Conservation (phyloP, 2,797 vertebrate species). For the Crenichthys baileyi region DNA sequence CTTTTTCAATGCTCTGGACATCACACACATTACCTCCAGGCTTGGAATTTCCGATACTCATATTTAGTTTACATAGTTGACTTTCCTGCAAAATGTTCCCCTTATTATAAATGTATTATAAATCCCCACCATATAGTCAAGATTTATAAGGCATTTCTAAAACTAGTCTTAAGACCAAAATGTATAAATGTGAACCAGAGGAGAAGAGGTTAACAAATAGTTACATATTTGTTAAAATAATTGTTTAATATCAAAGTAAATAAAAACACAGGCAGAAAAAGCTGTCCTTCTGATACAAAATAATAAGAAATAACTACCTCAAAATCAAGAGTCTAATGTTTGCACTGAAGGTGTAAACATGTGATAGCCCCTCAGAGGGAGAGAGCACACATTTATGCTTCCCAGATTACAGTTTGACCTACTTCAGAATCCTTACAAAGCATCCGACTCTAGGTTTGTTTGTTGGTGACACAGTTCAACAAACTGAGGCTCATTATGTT, state of each 20-base stretch:
- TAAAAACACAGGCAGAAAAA: background rate
- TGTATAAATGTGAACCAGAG: background rate
- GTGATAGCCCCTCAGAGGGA: background rate
- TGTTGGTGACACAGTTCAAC: background rate
- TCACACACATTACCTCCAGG: too few relatives aligned
- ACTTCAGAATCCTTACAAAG: background rate
- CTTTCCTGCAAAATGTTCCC: background rate
- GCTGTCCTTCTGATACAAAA: background rate
- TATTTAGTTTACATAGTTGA: background rate
- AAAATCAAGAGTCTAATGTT: background rate
- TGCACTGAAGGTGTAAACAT: background rate
- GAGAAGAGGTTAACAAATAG: background rate
- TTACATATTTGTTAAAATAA: background rate
- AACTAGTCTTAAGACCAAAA: background rate
- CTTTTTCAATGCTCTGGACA: background rate
- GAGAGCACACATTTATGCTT: background rate
- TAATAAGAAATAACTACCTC: background rate
- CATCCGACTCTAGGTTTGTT: background rate
- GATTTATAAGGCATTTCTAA: background rate
- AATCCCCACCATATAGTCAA: too few relatives aligned
- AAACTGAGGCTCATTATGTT: background rate
- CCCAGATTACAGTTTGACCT: background rate
- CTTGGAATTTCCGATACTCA: background rate
- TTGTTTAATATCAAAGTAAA: background rate
- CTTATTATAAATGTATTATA: background rate